Percentiles rank a stretch among this genome's conserved stretches.
Evolutionary conservation across 2,797 vertebrate genomes (phyloP).

Genomic region (Pseudotriccus pelzelni): DNA sequence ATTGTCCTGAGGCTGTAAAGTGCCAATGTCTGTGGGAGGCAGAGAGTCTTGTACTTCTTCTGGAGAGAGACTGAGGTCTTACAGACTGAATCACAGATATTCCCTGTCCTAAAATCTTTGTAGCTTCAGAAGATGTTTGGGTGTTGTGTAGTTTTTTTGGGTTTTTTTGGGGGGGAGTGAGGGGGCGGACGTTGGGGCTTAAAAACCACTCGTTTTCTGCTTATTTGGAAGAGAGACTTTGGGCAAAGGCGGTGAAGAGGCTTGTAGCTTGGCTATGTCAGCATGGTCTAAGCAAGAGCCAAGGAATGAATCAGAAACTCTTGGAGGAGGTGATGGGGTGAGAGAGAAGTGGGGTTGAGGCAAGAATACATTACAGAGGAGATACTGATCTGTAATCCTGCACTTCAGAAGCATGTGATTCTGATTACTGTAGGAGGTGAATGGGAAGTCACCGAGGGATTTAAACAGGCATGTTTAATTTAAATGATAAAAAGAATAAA

Average conservation of each 20-base stretch:
- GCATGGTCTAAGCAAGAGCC: constrained; percentile 4
- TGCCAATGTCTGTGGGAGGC: background rate
- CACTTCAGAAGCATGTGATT: constrained; percentile 44
- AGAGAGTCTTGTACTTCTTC: background rate
- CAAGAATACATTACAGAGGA: background rate
- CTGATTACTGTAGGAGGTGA: constrained; percentile 43
- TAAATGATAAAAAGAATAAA: constrained; percentile 63
- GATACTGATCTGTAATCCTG: constrained; percentile 21
- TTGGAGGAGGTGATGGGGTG: constrained; percentile 52
- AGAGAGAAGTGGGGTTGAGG: constrained; percentile 17
- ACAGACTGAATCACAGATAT: background rate
- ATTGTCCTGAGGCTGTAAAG: background rate
- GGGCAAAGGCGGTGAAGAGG: constrained; percentile 24
- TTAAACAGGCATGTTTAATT: constrained; percentile 58
- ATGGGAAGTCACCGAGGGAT: constrained; percentile 52
- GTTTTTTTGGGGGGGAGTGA: background rate
- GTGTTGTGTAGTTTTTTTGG: background rate
- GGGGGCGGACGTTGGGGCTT: background rate
- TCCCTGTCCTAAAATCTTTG: background rate
- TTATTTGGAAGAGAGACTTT: constrained; percentile 35
- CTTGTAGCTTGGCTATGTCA: constrained; percentile 22
- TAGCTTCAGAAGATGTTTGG: background rate
- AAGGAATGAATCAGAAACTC: constrained; percentile 60
- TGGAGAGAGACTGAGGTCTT: background rate
- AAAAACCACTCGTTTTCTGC: background rate